phyloP scores from a whole-genome alignment of 2,888 invertebrate species.

The Pantelozetes paolii region DNA sequence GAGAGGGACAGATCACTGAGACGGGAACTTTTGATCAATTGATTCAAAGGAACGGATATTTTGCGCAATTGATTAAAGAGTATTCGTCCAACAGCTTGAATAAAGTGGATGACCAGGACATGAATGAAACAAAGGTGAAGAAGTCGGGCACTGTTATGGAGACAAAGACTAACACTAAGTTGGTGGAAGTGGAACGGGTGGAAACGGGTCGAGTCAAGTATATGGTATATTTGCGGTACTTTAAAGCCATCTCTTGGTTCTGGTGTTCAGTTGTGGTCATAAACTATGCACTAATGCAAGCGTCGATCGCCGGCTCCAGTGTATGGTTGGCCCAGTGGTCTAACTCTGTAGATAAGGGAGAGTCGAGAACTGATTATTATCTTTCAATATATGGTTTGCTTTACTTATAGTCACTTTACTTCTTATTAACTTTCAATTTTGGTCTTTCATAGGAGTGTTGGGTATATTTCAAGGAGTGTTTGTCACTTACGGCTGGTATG shows the following conservation, averaged over 20 bases:
- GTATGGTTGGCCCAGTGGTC: constrained; percentile 48
- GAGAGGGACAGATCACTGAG: constrained; percentile 52
- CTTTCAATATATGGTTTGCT: constrained; percentile 31
- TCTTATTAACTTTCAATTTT: background rate
- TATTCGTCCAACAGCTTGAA: constrained; percentile 40
- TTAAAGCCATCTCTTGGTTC: constrained; percentile 37
- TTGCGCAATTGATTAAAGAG: constrained; percentile 45
- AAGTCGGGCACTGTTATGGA: background rate
- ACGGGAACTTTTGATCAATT: constrained; percentile 53
- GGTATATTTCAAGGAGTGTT: constrained; percentile 36
- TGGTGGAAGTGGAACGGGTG: constrained; percentile 40
- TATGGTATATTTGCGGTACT: constrained; percentile 41
- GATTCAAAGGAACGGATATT: constrained; percentile 50
- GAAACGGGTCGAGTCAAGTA: constrained; percentile 43
- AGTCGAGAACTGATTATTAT: constrained; percentile 11
- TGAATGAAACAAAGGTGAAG: background rate
- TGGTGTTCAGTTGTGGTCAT: constrained; percentile 33
- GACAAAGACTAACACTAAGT: constrained; percentile 24
- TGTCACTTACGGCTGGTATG: constrained; percentile 35
- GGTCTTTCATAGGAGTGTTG: constrained; percentile 28
- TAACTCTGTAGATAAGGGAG: background rate
- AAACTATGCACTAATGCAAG: constrained; percentile 26
- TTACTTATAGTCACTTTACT: background rate
- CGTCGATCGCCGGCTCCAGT: constrained; percentile 46
- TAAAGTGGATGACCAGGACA: constrained; percentile 29